Base-by-base conservation (phyloP, 2,113 vertebrate genomes). In the Myrmecophaga tridactyla region DNA sequence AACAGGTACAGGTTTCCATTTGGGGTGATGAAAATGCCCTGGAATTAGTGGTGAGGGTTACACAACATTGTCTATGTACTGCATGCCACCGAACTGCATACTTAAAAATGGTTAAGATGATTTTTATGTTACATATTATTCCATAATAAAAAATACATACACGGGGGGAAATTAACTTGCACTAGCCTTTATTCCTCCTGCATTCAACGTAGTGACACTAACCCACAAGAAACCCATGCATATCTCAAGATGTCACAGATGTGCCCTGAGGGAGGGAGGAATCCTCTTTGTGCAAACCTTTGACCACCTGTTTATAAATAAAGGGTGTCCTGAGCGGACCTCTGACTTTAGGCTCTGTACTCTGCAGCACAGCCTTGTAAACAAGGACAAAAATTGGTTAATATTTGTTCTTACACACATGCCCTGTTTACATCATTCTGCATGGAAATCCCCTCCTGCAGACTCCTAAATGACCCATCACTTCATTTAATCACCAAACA, bases 181-280 rank as follows among this genome's bases (percentile, higher is more conserved):
- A 17, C 53, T n/a, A 5, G 21, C n/a, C 29, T 41, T 25, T 93
- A 87, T 89, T 94, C 86, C 46, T 87, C 67, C 76, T 58, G 2
- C n/a, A 88, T 46, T 92, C 63, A 69, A n/a, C 2, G 15, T 25
- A 82, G 95, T 23, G 63, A 20, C 72, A 63, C 1, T 51, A 92
- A 67, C 67, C 82, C 27, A 23, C 36, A 94, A 96, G 94, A 96
- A 90, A 96, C 43, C 75, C 85, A 69, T 4, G 9, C 20, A 48
- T 86, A 87, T 88, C 94, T 89, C 51, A 63, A 78, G 75, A 56
- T 18, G 31, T 77, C 72, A 60, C 77, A 58, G 36, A 46, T 1
- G 2, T n/a, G 56, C 53, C 53, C 85, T 70, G 8, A 77, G 72
- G 77, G 76, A 96, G 46, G 77, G 73, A 97, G 46, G 77, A 90